Evolutionary conservation across 2,113 vertebrate genomes (phyloP).

Genomic region (Raja brachyura): DNA sequence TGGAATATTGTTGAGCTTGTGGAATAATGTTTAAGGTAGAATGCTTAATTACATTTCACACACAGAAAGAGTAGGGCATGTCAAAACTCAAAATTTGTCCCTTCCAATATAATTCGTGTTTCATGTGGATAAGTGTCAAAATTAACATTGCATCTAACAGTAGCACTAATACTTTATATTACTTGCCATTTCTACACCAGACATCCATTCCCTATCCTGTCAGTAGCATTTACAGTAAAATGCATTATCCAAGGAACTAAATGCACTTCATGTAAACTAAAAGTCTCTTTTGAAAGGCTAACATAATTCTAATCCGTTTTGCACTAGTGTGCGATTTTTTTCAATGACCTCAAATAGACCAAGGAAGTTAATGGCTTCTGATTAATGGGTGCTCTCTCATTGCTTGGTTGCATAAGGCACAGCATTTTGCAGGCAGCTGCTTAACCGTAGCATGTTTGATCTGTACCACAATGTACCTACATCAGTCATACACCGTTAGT

Average conservation of each 20-base stretch:
- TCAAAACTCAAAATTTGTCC: constrained; percentile 2
- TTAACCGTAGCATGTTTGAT: neutral
- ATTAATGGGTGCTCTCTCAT: neutral
- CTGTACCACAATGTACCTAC: neutral
- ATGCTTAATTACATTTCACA: neutral
- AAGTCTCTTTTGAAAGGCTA: neutral
- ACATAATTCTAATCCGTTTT: constrained; percentile 17
- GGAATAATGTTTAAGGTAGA: neutral
- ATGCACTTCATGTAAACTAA: constrained; percentile 37
- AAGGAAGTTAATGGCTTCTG: neutral
- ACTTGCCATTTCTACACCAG: constrained; percentile 42
- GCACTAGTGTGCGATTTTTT: neutral
- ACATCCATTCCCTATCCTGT: constrained; percentile 47
- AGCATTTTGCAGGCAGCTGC: neutral
- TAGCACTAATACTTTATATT: constrained; percentile 24
- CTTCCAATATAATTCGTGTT: neutral
- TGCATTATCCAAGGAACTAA: constrained; percentile 46
- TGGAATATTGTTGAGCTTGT: neutral
- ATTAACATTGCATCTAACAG: constrained; percentile 36
- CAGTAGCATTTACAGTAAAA: constrained; percentile 51
- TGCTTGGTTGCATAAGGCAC: neutral
- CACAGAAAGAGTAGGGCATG: neutral
- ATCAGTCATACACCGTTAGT: neutral
- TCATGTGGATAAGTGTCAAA: constrained; percentile 34
- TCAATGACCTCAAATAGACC: neutral